These are phyloP conservation scores for Apogon hyalosoma DNA, from an alignment of 2,797 vertebrate genomes.

Conservation along the genomic window DNA sequence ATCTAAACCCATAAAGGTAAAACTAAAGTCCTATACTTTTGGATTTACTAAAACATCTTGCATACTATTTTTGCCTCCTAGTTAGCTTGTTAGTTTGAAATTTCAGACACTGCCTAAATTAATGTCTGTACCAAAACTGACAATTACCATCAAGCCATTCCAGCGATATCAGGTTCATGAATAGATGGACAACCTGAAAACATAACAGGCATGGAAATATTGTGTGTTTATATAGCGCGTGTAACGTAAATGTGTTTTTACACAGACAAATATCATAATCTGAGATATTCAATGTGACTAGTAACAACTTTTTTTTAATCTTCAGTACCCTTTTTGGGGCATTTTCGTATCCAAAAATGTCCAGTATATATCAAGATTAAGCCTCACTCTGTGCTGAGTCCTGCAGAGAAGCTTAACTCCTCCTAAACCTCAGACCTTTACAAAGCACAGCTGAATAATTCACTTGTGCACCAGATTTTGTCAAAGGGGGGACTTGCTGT, in stretches of 20 bases:
- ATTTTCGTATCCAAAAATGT: slow-evolving; percentile 62
- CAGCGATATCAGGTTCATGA: too few species aligned
- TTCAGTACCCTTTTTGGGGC: slow-evolving; percentile 48
- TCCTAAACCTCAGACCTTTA: slow-evolving; percentile 35
- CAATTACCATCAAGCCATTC: too few species aligned
- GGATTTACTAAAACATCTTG: too few species aligned
- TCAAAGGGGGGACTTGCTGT: slow-evolving; percentile 7
- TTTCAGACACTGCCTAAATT: too few species aligned
- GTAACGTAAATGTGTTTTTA: slow-evolving; percentile 26
- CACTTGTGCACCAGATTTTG: slow-evolving; percentile 7
- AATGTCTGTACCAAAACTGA: too few species aligned
- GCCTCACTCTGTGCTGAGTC: slow-evolving; percentile 36
- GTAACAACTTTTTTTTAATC: slow-evolving; percentile 48
- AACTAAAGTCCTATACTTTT: too few species aligned
- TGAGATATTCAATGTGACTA: slow-evolving; percentile 14
- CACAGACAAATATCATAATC: slow-evolving; percentile 20
- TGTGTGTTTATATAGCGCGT: too few species aligned
- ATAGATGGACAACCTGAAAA: too few species aligned
- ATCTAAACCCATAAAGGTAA: too few species aligned
- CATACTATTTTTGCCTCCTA: too few species aligned
- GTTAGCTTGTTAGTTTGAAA: too few species aligned
- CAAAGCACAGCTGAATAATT: slow-evolving; percentile 40
- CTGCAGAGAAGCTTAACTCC: slow-evolving; percentile 58
- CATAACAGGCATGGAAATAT: too few species aligned
- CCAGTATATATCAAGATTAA: slow-evolving; percentile 68